Evolutionary conservation across 2,113 vertebrate species (phyloP).

Genomic region (Thamnaconus septentrionalis): DNA sequence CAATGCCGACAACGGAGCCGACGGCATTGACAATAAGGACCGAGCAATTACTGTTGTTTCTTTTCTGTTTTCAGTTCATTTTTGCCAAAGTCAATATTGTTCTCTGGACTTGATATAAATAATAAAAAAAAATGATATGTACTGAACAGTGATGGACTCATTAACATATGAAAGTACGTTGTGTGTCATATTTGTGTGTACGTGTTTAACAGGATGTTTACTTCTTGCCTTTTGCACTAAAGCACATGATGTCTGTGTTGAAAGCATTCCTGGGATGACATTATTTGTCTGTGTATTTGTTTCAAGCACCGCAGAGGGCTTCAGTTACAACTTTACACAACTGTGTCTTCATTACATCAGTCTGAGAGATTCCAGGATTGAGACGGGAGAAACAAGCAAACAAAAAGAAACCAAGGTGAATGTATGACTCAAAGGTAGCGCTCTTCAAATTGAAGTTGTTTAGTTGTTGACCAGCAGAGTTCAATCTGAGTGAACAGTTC

Average conservation of each 20-base stretch:
- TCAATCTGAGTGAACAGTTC: conserved; percentile 12
- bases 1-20: conserved; percentile 51
- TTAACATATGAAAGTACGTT: conserved; percentile 10
- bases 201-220: neutral
- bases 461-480: conserved; percentile 16
- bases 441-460: conserved; percentile 7
- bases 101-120: conserved; percentile 73
- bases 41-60: conserved; percentile 55
- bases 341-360: too few relatives aligned
- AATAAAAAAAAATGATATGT: conserved; percentile 64
- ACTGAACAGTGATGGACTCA: conserved; percentile 46
- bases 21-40: conserved; percentile 38
- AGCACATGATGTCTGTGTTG: neutral
- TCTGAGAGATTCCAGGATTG: too few relatives aligned
- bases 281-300: neutral
- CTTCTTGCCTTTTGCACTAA: neutral
- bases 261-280: neutral
- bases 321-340: too few relatives aligned
- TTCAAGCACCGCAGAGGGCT: conserved; percentile 3
- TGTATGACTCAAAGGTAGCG: neutral
- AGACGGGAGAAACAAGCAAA: too few relatives aligned
- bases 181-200: conserved; percentile 18
- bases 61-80: conserved; percentile 58
- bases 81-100: conserved; percentile 74
- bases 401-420: conserved; percentile 8